Base-by-base conservation (phyloP, 1,140 invertebrate genomes). In the Mizuhopecten yessoensis region DNA sequence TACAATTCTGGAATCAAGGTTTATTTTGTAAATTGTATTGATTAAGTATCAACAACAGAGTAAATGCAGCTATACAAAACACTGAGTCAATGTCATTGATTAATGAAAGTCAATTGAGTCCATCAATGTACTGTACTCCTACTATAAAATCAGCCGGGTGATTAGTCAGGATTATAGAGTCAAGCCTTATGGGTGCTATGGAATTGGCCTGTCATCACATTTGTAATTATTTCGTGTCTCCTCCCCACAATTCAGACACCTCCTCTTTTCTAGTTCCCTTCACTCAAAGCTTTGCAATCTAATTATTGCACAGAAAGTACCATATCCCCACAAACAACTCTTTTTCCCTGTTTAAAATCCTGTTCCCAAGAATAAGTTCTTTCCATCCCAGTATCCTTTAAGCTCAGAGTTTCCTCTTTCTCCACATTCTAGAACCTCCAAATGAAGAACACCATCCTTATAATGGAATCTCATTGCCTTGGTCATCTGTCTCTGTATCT, bases 11-110 rank as follows among this genome's bases (percentile, higher is more conserved):
- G 11, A 75, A 75, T 75, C 57, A 75, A 75, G n/a, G 57, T 75
- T 75, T 75, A 75, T 75, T 75, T 75, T 75, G 57, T 75, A 29
- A 75, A 75, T 75, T n/a, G 11, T 75, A 75, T 75, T 75, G 57
- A 49, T 49, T 49, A 49, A 20, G 45, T 49, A 49, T 49, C 13
- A 49, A 23, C 45, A 2, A 49, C n/a, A 9, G 57, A 75, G 57
- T 29, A 29, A 75, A 75, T 75, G 57, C 23, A 75, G 57, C n/a
- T 13, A 75, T 75, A 75, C 36, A 39, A 39, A 39, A 39, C n/a
- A n/a, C 57, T 1, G 42, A 45, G 42, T 75, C n/a, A 29, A n/a
- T 29, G 57, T 75, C 57, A 75, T 75, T 29, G 57, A 75, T 75
- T 75, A 75, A n/a, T n/a, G 23, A n/a, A 75, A n/a, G 23, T 29